These are phyloP conservation scores for Mystacornis crossleyi DNA, from an alignment of 2,113 vertebrate species.

Conservation along the genomic window DNA sequence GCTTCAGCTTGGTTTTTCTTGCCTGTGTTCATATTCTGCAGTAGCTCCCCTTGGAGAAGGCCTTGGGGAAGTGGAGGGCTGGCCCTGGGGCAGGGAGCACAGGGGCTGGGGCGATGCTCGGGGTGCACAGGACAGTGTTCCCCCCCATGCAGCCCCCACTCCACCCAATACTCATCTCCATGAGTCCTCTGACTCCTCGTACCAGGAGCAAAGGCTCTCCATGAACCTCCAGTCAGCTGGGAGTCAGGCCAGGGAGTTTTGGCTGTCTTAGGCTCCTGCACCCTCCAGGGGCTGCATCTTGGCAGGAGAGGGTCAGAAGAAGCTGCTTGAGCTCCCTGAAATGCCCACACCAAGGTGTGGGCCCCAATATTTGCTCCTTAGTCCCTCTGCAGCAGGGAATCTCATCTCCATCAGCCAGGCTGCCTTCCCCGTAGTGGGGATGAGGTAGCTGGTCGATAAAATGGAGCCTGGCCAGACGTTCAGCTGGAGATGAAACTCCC, in stretches of 20 bases:
- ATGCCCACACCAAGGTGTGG: background rate
- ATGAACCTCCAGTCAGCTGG: background rate
- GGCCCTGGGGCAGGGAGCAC: background rate
- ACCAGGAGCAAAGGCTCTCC: background rate
- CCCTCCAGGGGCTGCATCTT: background rate
- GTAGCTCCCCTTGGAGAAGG: background rate
- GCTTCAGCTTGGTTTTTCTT: background rate
- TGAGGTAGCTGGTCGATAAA: background rate
- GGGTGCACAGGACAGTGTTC: background rate
- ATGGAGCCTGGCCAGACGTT: background rate
- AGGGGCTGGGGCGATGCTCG: background rate
- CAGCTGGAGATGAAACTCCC: background rate
- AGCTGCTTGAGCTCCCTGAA: background rate
- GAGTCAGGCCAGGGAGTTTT: background rate
- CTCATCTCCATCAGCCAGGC: background rate
- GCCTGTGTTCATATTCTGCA: background rate
- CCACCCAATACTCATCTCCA: background rate
- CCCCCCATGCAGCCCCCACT: background rate
- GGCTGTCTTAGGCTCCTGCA: background rate
- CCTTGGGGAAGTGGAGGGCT: background rate
- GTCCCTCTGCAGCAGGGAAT: background rate
- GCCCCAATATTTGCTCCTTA: background rate
- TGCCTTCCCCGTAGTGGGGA: rapidly evolving
- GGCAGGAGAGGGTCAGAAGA: background rate
- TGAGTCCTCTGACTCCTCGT: rapidly evolving